These are phyloP conservation scores for Psococerastis gibbosa DNA, from an alignment of 2,888 invertebrate species.

Conservation along the genomic window DNA sequence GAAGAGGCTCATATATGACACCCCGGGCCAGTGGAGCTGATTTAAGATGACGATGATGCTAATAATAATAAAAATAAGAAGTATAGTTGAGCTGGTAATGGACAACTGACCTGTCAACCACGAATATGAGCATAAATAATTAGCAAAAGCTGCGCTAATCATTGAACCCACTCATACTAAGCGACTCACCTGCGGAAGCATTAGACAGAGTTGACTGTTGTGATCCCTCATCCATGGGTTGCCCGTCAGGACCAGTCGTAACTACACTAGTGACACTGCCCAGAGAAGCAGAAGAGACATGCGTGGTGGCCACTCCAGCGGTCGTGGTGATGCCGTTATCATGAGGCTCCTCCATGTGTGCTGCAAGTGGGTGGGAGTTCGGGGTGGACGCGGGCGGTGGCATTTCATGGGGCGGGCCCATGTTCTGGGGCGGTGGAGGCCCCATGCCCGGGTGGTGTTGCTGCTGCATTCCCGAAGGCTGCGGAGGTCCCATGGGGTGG, in stretches of 20 bases:
- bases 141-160: too few species aligned
- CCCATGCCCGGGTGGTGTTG: constrained; percentile 42
- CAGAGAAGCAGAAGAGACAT: constrained; percentile 17
- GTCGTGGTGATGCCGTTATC: constrained; percentile 40
- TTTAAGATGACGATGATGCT: constrained; percentile 15
- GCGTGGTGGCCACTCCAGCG: constrained; percentile 25
- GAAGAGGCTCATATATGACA: too few species aligned
- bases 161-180: too few species aligned
- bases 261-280: constrained; percentile 70
- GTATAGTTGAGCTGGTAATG: neutral
- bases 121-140: too few species aligned
- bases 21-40: too few species aligned
- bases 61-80: neutral
- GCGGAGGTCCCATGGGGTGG: constrained; percentile 30
- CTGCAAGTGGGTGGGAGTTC: constrained; percentile 25
- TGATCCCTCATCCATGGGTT: constrained; percentile 74
- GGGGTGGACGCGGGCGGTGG: constrained; percentile 37
- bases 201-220: constrained; percentile 86
- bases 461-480: constrained; percentile 36
- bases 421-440: constrained; percentile 35
- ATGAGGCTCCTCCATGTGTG: constrained; percentile 23
- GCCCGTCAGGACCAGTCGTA: constrained; percentile 79
- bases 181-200: constrained; percentile 62
- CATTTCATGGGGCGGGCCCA: constrained; percentile 24
- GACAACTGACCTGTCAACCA: too few species aligned